Base-by-base conservation (phyloP, 2,888 invertebrate genomes). In the Orgyia antiqua region DNA sequence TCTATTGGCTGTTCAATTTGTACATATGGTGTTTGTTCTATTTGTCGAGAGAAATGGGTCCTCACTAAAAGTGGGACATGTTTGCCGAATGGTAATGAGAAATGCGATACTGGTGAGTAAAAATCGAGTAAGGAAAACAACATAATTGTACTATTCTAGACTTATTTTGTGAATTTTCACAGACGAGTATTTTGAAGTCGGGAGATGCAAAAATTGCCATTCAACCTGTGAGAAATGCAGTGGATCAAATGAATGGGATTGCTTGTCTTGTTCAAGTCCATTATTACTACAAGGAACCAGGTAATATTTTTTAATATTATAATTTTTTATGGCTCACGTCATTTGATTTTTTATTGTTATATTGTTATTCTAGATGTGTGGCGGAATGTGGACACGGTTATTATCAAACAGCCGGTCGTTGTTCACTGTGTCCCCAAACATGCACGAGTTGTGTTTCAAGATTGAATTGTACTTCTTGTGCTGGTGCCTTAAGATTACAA, bases 161-260 rank as follows among this genome's bases (percentile, higher is more conserved):
- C 49, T 57, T 40, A 36, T 43, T 38, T 39, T 46, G 33, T 33
- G 51, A 38, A 64, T 68, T 53, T 61, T 82, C 79, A 35, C 77
- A 92, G 93, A 88, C 54, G 93, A 94, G 75, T 94, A 93, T 75
- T 91, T 89, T 55, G 93, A 93, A 56, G 90, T 89, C 45, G 91
- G 90, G 35, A 89, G 90, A 35, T 96, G 96, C 78, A 91, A 92
- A 68, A 89, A 91, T 32, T 96, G 96, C 68, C 94, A 95, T 73
- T 91, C 92, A 24, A 93, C 93, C 28, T 96, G 96, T 67, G 93
- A 93, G 62, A 92, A 92, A 48, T 96, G 96, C 80, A 91, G 92
- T 58, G 95, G 94, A 10, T 89, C 93, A 12, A 91, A 92, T 45
- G 92, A 92, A 63, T 89, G 91, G 67, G 91, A 91, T 51, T 95